These are phyloP conservation scores for Trogon melanurus DNA, from an alignment of 2,113 vertebrate genomes.

Conservation along the genomic window DNA sequence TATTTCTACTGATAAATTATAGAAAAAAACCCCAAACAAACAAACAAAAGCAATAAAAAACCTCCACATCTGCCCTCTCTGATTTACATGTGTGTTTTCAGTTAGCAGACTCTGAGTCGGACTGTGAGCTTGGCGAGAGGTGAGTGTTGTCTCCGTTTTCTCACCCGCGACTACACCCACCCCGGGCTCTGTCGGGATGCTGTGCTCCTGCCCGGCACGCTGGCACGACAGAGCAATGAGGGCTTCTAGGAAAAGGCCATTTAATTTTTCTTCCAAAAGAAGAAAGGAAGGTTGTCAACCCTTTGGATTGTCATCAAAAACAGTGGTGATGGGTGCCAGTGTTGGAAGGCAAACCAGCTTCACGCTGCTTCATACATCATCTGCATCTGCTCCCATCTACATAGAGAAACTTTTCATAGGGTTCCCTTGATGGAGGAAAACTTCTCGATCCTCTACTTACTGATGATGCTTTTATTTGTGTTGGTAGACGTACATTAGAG, in stretches of 20 bases:
- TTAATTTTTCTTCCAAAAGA: neutral
- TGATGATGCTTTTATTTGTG: neutral
- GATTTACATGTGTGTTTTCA: constrained; percentile 45
- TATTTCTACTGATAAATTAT: neutral
- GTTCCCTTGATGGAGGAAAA: neutral
- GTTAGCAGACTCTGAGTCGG: constrained; percentile 7
- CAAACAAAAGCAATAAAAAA: neutral
- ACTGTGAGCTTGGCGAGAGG: constrained; percentile 25
- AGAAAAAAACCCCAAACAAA: neutral
- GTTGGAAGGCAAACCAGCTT: neutral
- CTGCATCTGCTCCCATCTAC: neutral
- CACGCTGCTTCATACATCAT: neutral
- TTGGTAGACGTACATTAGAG: fast-evolving
- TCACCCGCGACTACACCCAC: fast-evolving
- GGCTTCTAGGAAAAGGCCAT: neutral
- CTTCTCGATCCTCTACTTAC: neutral
- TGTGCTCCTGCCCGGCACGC: neutral
- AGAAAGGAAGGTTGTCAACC: neutral
- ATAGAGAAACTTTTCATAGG: neutral
- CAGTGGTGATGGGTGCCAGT: fast-evolving
- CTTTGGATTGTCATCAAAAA: neutral
- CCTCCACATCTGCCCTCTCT: neutral
- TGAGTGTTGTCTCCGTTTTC: neutral
- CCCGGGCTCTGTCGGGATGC: neutral
- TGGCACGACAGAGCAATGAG: fast-evolving